Evolutionary conservation across 1,140 invertebrate genomes (phyloP).

Genomic region (Macrostomum lignano): DNA sequence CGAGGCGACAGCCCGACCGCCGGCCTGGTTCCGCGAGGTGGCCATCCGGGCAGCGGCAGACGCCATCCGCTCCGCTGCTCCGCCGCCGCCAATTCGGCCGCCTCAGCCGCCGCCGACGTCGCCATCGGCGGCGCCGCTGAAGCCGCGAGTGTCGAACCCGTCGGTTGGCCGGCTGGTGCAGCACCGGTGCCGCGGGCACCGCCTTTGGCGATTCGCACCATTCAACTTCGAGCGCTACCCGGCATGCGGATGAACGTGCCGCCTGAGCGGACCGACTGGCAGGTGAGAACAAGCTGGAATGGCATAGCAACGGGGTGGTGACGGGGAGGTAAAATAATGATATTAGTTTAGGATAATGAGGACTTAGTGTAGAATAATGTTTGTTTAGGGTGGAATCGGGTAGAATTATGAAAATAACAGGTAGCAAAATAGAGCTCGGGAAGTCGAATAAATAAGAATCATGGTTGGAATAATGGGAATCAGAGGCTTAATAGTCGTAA

Average conservation of each 20-base stretch:
- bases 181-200: not conserved
- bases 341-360: not conserved
- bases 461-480: too few species aligned
- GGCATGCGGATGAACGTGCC: slow-evolving; percentile 36
- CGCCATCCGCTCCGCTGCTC: not conserved
- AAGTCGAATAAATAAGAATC: not conserved
- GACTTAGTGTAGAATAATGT: not conserved
- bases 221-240: slow-evolving; percentile 6
- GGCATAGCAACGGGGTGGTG: too few species aligned
- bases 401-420: not conserved
- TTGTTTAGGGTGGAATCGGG: not conserved
- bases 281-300: too few species aligned
- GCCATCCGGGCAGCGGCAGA: not conserved
- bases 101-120: not conserved
- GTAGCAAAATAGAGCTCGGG: not conserved
- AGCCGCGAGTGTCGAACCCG: not conserved
- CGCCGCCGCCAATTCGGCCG: slow-evolving; percentile 1
- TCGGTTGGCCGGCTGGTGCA: not conserved
- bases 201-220: slow-evolving; percentile 1
- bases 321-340: not conserved
- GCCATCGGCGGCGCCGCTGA: not conserved
- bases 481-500: not conserved
- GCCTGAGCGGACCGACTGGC: slow-evolving; percentile 48
- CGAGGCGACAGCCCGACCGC: too few species aligned
- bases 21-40: not conserved